Evolutionary conservation across 2,888 invertebrate genomes (phyloP).

Genomic region (Diaprepes abbreviatus): DNA sequence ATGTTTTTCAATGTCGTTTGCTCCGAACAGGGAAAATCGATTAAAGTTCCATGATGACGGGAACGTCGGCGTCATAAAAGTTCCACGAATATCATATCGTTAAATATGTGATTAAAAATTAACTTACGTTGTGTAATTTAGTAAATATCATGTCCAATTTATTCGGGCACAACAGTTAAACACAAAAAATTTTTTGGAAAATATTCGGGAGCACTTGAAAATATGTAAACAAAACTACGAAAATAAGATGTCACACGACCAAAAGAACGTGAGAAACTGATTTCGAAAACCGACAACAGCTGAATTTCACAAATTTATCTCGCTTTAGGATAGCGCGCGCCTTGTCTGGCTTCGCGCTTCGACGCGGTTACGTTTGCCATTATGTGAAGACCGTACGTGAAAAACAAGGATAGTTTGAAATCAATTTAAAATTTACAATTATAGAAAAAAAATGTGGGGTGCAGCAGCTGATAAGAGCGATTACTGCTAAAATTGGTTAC

Average conservation of each 20-base stretch:
- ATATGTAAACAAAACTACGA: slow-evolving; percentile 37
- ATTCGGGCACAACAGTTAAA: not conserved
- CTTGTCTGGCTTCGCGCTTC: slow-evolving; percentile 9
- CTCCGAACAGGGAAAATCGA: slow-evolving; percentile 40
- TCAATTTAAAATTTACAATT: not conserved
- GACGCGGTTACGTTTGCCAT: slow-evolving; percentile 3
- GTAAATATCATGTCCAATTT: slow-evolving; percentile 5
- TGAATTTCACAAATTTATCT: not conserved
- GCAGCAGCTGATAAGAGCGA: not conserved
- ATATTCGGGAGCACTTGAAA: not conserved
- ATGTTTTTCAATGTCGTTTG: slow-evolving; percentile 49
- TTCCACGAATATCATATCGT: slow-evolving; percentile 15
- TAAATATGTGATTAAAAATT: not conserved
- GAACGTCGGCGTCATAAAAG: slow-evolving; percentile 26
- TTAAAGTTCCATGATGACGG: slow-evolving; percentile 34
- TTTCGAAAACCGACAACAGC: slow-evolving; percentile 12
- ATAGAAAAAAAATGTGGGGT: not conserved
- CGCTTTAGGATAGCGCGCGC: not conserved
- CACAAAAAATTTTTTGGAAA: slow-evolving; percentile 5
- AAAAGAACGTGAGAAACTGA: slow-evolving; percentile 44
- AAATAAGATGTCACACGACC: slow-evolving; percentile 21
- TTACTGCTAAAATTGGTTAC: not conserved
- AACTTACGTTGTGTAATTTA: slow-evolving; percentile 35
- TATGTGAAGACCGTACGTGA: not conserved
- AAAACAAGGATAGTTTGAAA: not conserved